These are phyloP conservation scores for Schizotus pectinicornis DNA, from an alignment of 2,888 invertebrate species.

Conservation along the genomic window DNA sequence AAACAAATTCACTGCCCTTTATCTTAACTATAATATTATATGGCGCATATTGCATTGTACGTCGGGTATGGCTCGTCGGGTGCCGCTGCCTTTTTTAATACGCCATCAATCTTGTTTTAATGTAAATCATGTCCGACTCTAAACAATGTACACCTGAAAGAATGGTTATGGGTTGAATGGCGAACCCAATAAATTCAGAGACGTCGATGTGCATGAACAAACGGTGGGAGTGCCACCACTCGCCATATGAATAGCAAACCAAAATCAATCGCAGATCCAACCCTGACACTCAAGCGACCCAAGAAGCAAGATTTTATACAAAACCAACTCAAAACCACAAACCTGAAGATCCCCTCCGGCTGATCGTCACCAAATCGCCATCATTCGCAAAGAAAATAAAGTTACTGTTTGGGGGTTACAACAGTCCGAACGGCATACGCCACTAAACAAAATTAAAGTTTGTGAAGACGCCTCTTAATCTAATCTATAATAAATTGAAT, in stretches of 20 bases:
- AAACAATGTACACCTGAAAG: slow-evolving; percentile 29
- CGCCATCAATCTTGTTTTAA: slow-evolving; percentile 28
- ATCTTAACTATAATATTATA: slow-evolving; percentile 27
- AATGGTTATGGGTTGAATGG: slow-evolving; percentile 23
- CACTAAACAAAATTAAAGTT: no score
- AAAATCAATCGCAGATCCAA: slow-evolving; percentile 5
- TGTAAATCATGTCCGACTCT: slow-evolving; percentile 27
- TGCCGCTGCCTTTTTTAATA: slow-evolving; percentile 16
- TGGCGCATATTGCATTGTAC: slow-evolving; percentile 17
- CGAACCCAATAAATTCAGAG: slow-evolving; percentile 24
- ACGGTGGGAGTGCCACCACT: slow-evolving; percentile 20
- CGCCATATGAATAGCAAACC: slow-evolving; percentile 22
- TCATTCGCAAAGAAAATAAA: no score
- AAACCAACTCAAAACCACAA: no score
- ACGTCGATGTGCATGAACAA: slow-evolving; percentile 25
- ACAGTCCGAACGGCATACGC: no score
- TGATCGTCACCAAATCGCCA: no score
- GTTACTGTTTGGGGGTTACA: no score
- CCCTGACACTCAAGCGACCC: no score
- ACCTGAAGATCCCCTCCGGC: no score
- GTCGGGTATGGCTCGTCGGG: neutral
- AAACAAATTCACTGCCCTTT: slow-evolving; percentile 37
- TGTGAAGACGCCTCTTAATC: no score
- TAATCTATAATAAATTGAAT: no score
- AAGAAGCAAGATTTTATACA: no score